These are phyloP conservation scores for Cantharis rufa DNA, from an alignment of 2,888 invertebrate species.

Conservation along the genomic window DNA sequence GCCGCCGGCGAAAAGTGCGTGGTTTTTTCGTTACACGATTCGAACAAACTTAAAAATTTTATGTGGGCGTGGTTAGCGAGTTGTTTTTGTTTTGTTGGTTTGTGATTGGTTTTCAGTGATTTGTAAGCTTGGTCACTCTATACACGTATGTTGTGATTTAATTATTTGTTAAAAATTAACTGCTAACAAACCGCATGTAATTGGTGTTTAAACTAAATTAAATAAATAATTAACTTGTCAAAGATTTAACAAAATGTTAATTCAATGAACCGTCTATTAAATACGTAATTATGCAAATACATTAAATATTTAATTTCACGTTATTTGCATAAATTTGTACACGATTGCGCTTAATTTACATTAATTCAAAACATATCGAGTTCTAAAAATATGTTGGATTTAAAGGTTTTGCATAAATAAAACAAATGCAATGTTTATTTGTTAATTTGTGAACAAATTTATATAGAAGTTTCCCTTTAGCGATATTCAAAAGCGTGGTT, in stretches of 20 bases:
- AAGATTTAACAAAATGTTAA: background rate
- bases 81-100: background rate
- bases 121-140: background rate
- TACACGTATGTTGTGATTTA: background rate
- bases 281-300: background rate
- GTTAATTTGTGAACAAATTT: conserved; percentile 25
- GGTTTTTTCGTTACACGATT: too few species aligned
- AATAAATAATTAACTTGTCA: background rate
- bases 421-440: background rate
- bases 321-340: background rate
- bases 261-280: background rate
- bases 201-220: background rate
- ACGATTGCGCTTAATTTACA: background rate
- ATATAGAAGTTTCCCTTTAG: conserved; percentile 27
- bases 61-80: background rate
- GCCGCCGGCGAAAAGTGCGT: background rate
- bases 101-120: background rate
- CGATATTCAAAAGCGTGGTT: conserved; percentile 22
- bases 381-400: background rate
- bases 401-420: background rate
- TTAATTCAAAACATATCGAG: background rate
- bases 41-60: background rate
- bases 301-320: background rate
- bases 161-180: background rate
- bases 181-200: background rate